Percentiles rank a stretch among this genome's conserved stretches.
Evolutionary conservation across 2,797 vertebrate species (phyloP).

Genomic region (Paedocypris micromegethes): DNA sequence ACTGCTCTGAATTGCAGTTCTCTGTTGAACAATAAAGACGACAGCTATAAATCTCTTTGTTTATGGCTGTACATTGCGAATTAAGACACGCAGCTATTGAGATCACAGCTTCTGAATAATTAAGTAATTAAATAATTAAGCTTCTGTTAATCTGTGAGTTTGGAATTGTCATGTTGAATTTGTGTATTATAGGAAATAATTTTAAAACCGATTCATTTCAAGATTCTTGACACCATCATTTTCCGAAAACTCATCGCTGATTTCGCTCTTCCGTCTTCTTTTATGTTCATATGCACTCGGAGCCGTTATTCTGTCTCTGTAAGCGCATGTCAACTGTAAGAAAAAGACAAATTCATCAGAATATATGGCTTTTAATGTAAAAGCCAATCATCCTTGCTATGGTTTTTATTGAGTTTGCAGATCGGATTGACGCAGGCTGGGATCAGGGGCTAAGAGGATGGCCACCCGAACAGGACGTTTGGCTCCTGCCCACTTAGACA

Average conservation of each 20-base stretch:
- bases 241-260: constrained; percentile 31
- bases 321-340: constrained; percentile 49
- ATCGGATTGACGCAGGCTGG: constrained; percentile 58
- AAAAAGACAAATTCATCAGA: constrained; percentile 79
- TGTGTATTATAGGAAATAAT: too few relatives aligned
- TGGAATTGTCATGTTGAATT: too few relatives aligned
- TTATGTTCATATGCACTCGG: constrained; percentile 37
- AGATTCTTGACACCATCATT: background rate
- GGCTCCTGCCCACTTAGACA: constrained; percentile 62
- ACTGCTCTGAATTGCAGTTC: constrained; percentile 45
- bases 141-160: constrained; percentile 52
- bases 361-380: constrained; percentile 84
- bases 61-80: constrained; percentile 52
- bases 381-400: constrained; percentile 63
- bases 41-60: constrained; percentile 50
- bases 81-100: constrained; percentile 53
- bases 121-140: too few relatives aligned
- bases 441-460: constrained; percentile 72
- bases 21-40: constrained; percentile 56
- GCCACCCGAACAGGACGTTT: constrained; percentile 53
- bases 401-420: constrained; percentile 84
- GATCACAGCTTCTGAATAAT: constrained; percentile 40
- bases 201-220: too few relatives aligned
- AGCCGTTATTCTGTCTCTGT: constrained; percentile 38
- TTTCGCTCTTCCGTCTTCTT: constrained; percentile 19